phyloP scores from a whole-genome alignment of 2,888 invertebrate species.

The Cheilosia impressa region DNA sequence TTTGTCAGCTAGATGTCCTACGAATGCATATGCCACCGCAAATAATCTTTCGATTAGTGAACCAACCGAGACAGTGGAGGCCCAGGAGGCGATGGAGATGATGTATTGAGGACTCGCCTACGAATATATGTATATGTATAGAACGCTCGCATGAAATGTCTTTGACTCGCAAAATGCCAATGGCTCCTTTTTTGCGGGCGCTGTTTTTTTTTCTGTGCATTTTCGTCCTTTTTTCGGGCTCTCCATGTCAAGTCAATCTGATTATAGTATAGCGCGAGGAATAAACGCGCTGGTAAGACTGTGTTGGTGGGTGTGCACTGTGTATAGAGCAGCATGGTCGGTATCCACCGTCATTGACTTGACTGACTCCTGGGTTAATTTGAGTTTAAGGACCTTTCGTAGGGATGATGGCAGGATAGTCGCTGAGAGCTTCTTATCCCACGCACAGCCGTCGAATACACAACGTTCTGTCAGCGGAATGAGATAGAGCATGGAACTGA shows the following conservation, averaged over 20 bases:
- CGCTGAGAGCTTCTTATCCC: constrained; percentile 59
- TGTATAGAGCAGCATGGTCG: constrained; percentile 42
- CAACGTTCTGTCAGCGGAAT: neutral
- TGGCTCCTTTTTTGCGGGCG: constrained; percentile 43
- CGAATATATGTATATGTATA: constrained; percentile 8
- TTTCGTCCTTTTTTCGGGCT: constrained; percentile 57
- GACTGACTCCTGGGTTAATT: constrained; percentile 72
- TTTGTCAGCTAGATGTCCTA: constrained; percentile 57
- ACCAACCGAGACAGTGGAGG: constrained; percentile 27
- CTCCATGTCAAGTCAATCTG: constrained; percentile 69
- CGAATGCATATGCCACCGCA: constrained; percentile 72
- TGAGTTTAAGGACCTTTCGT: constrained; percentile 69
- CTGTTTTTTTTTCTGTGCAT: neutral
- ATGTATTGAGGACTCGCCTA: constrained; percentile 54
- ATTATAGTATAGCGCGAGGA: constrained; percentile 65
- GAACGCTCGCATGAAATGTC: constrained; percentile 43
- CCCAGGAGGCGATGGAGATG: constrained; percentile 42
- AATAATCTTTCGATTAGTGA: constrained; percentile 74
- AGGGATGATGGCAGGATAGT: constrained; percentile 28
- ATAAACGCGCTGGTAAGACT: constrained; percentile 40
- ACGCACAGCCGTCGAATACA: constrained; percentile 52
- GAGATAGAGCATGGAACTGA: constrained; percentile 30
- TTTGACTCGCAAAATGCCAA: constrained; percentile 68
- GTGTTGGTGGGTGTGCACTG: constrained; percentile 23
- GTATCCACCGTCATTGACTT: constrained; percentile 67